phyloP scores from a whole-genome alignment of 2,888 invertebrate genomes.

The Euzophera pinguis region DNA sequence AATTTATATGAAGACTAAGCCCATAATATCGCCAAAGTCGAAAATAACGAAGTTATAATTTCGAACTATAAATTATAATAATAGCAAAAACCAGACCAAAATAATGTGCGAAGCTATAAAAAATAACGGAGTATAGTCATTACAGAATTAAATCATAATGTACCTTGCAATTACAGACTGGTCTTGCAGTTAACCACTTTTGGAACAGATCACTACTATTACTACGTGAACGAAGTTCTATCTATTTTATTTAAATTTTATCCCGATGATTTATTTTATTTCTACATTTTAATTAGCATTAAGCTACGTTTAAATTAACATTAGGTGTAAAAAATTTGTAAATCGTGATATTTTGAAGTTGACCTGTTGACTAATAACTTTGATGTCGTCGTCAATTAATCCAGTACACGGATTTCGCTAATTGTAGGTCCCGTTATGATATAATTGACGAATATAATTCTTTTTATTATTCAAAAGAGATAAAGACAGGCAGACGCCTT shows the following conservation, averaged over 20 bases:
- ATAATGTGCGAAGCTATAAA: conserved; percentile 16
- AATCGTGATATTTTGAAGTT: too few relatives aligned
- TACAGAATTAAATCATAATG: conserved; percentile 15
- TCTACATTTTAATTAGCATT: too few relatives aligned
- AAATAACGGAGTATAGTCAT: conserved; percentile 19
- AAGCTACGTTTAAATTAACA: too few relatives aligned
- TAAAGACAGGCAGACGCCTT: too few relatives aligned
- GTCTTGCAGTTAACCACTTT: conserved; percentile 6
- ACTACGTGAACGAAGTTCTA: background rate
- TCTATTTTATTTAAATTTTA: too few relatives aligned
- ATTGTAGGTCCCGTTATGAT: too few relatives aligned
- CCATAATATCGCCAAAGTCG: background rate
- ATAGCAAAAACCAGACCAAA: conserved; percentile 14
- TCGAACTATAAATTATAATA: conserved; percentile 8
- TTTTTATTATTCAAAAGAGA: too few relatives aligned
- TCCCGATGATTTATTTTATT: too few relatives aligned
- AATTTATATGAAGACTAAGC: background rate
- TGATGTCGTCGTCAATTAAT: background rate
- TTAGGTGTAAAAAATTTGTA: too few relatives aligned
- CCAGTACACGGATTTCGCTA: background rate
- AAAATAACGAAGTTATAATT: conserved; percentile 9
- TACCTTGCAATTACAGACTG: conserved; percentile 7
- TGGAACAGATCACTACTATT: background rate
- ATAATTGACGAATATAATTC: too few relatives aligned
- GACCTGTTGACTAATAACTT: background rate